phyloP scores from a whole-genome alignment of 2,888 invertebrate species.

The Agonopterix heracliana region DNA sequence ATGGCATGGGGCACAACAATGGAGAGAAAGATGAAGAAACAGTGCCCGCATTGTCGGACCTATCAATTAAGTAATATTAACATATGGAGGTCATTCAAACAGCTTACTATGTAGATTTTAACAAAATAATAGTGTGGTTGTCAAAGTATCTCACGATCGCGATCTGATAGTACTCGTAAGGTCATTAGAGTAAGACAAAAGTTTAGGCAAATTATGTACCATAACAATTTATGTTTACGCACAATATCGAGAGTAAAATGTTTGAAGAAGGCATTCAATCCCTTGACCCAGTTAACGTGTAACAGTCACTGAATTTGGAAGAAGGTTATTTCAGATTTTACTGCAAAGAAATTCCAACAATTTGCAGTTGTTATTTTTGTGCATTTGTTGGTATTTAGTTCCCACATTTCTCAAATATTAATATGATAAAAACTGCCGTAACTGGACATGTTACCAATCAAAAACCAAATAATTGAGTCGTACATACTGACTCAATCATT shows the following conservation, averaged over 20 bases:
- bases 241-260: not conserved
- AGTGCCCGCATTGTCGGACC: slow-evolving; percentile 29
- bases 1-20: slow-evolving; percentile 24
- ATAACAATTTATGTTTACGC: not conserved
- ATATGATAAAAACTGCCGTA: too few species aligned
- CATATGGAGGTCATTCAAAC: slow-evolving; percentile 21
- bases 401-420: too few species aligned
- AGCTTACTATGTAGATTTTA: slow-evolving; percentile 5
- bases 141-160: not conserved
- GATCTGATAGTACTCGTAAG: not conserved
- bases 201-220: not conserved
- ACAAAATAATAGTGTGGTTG: not conserved
- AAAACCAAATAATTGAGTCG: too few species aligned
- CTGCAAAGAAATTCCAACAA: too few species aligned
- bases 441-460: too few species aligned
- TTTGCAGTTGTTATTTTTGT: too few species aligned
- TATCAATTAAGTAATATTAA: slow-evolving; percentile 41
- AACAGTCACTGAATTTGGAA: too few species aligned
- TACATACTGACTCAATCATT: too few species aligned
- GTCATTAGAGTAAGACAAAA: not conserved
- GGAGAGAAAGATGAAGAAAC: slow-evolving; percentile 48
- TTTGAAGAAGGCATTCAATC: slow-evolving; percentile 7
- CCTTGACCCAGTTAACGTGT: slow-evolving; percentile 25
- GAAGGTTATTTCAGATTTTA: too few species aligned
- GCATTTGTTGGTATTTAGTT: too few species aligned